Conservation (phyloP, 2,113 vertebrate genomes). For the Rhizomys pruinosus region DNA sequence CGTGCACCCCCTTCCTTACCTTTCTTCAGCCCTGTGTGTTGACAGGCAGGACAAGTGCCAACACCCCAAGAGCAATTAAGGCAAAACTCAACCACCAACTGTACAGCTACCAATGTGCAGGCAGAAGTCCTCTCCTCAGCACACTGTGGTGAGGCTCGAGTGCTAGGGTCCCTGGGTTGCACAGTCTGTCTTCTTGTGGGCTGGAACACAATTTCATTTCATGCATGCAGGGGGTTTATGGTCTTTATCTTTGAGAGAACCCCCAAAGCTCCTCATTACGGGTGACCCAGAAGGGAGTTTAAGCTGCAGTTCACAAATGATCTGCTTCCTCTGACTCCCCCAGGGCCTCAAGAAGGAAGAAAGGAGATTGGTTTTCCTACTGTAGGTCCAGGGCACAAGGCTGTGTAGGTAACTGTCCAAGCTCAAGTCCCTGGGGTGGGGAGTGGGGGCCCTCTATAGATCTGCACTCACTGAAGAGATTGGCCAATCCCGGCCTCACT, state of each 20-base stretch:
- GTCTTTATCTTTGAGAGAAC: neutral
- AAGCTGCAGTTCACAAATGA: neutral
- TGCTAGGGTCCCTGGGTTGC: neutral
- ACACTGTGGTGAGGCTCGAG: neutral
- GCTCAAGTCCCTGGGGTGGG: neutral
- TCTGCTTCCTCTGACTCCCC: neutral
- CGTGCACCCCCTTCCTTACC: neutral
- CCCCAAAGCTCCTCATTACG: constrained; percentile 14
- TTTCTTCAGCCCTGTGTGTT: neutral
- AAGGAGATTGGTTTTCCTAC: neutral
- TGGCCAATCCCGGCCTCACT: neutral
- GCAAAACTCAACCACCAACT: neutral
- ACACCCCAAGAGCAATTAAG: neutral
- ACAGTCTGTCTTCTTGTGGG: neutral
- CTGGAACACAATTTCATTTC: neutral
- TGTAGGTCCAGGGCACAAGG: neutral
- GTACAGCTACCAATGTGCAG: neutral
- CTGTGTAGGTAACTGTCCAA: neutral
- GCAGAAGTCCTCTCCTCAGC: neutral
- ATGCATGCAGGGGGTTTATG: neutral
- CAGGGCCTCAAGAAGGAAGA: neutral
- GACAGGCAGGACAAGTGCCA: too few species aligned
- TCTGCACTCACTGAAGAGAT: neutral
- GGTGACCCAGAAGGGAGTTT: neutral
- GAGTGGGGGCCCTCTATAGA: neutral